Evolutionary conservation across 2,888 invertebrate species (phyloP), one percentile per base, ranked within the genome.

Genomic region (Timandra comae): DNA sequence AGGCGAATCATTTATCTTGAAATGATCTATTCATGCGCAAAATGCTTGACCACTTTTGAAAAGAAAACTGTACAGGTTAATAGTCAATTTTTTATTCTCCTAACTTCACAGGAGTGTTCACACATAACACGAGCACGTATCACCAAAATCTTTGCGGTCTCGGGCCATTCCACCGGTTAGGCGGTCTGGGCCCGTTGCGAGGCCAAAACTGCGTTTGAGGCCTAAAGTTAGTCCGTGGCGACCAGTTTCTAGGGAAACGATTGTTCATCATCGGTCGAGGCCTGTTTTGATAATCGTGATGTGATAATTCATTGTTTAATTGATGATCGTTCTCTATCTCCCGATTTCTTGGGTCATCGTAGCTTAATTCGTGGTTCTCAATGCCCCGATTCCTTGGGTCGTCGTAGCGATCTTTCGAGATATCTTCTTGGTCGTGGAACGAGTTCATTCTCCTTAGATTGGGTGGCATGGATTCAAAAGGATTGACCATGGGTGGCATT

Each of bases 91-190:
- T n/a, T n/a, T n/a, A n/a, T n/a, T n/a, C n/a, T n/a, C n/a, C n/a
- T n/a, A n/a, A n/a, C n/a, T n/a, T n/a, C n/a, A n/a, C n/a, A n/a
- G n/a, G n/a, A n/a, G n/a, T n/a, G n/a, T n/a, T n/a, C 7, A 27
- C 16, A 27, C 40, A 41, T 38, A 41, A 33, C 54, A 59, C 54
- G 51, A 47, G 29, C 38, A 49, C 41, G 35, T 46, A 55, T 82
- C 81, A 85, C 84, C 84, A 88, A 65, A 88, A 66, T 61, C 87
- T 54, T 58, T 73, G 50, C 36, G 77, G 52, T 53, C 87, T 38
- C 19, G 87, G 63, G 35, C 78, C 67, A 58, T 73, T 54, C 79
- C 81, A 65, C 53, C 81, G 43, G 46, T 69, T 61, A 7, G 76
- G 61, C n/a, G 75, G 47, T 52, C 85, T 52, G 25, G 80, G 85